These are phyloP conservation scores for Sminthurinus aureus DNA, from an alignment of 2,888 invertebrate genomes.

Conservation along the genomic window DNA sequence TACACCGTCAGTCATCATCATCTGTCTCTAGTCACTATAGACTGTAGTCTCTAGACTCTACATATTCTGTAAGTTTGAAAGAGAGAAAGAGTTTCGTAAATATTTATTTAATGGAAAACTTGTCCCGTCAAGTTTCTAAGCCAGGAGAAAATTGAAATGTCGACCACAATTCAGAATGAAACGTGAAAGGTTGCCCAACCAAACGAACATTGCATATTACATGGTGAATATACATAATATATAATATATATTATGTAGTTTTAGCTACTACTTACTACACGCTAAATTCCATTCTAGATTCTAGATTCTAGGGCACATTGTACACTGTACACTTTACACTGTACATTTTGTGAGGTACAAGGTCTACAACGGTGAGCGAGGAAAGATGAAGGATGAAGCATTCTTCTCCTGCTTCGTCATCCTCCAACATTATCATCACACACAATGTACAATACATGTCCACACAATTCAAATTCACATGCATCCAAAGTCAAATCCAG, in stretches of 20 bases:
- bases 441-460: background rate
- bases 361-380: background rate
- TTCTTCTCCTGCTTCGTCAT: background rate
- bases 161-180: background rate
- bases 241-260: background rate
- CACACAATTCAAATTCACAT: background rate
- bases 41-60: no score
- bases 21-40: no score
- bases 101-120: conserved; percentile 22
- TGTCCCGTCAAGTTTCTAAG: background rate
- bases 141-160: conserved; percentile 28
- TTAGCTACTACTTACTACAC: background rate
- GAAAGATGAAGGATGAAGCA: background rate
- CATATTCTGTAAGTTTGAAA: background rate
- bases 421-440: background rate
- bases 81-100: conserved; percentile 9
- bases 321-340: background rate
- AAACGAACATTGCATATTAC: background rate
- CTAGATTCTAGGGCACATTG: background rate
- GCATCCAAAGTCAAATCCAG: background rate
- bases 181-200: background rate
- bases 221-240: background rate
- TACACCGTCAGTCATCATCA: no score
- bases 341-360: background rate
- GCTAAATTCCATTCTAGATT: background rate